phyloP scores from a whole-genome alignment of 2,113 vertebrate species.

The Hyperoodon ampullatus region DNA sequence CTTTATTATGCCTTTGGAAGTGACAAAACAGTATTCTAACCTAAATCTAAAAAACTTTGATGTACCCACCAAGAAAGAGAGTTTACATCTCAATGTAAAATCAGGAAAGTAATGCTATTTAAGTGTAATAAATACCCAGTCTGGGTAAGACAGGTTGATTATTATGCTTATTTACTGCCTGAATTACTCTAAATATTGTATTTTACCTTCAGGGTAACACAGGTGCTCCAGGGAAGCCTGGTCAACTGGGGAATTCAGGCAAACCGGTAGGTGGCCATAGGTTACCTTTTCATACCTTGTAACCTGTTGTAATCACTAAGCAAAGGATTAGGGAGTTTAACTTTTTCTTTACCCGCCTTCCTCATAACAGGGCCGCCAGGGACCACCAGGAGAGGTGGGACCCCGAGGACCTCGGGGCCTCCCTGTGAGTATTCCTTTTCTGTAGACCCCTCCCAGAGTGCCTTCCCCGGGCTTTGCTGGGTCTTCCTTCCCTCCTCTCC shows the following conservation, averaged over 20 bases:
- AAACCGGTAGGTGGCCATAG: constrained; percentile 88
- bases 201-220: constrained; percentile 87
- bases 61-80: not conserved
- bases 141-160: not conserved
- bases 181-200: constrained; percentile 29
- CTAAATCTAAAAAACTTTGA: constrained; percentile 13
- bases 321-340: not conserved
- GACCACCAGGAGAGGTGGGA: constrained; percentile 92
- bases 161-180: not conserved
- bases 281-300: not conserved
- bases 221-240: constrained; percentile 90
- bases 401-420: constrained; percentile 91
- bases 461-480: not conserved
- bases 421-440: constrained; percentile 87
- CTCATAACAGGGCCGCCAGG: constrained; percentile 91
- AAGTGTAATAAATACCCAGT: not conserved
- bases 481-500: fast-evolving
- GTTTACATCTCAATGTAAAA: not conserved
- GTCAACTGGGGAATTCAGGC: constrained; percentile 94
- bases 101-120: not conserved
- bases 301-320: too few species aligned
- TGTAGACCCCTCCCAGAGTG: not conserved
- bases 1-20: not conserved
- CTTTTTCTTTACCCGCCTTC: not conserved
- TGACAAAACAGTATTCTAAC: not conserved